Evolutionary conservation across 2,113 vertebrate species (phyloP).

Genomic region (Rhizomys pruinosus): DNA sequence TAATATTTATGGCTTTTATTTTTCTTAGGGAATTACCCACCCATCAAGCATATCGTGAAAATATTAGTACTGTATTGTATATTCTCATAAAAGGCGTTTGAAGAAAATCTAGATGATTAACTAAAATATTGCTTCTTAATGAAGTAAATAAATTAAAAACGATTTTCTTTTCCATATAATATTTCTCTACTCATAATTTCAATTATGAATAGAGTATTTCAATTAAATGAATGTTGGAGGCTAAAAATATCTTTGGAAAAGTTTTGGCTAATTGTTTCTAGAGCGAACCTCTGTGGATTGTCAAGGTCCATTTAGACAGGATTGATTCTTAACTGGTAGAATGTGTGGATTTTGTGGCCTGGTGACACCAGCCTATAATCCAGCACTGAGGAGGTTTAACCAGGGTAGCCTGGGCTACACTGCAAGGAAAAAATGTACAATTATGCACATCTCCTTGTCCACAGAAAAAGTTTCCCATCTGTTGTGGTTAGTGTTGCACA

Average conservation of each 20-base stretch:
- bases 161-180: slow-evolving; percentile 34
- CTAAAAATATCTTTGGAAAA: neutral
- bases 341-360: neutral
- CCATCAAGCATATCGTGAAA: slow-evolving; percentile 70
- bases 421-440: neutral
- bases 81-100: slow-evolving; percentile 24
- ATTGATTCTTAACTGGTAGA: neutral
- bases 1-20: slow-evolving; percentile 74
- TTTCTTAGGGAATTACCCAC: slow-evolving; percentile 73
- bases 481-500: too few relatives aligned
- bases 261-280: neutral
- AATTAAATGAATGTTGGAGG: slow-evolving; percentile 9
- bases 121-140: slow-evolving; percentile 20
- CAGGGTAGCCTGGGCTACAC: neutral
- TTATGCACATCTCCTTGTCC: neutral
- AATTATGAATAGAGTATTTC: too few relatives aligned
- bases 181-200: slow-evolving; percentile 8
- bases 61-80: slow-evolving; percentile 51
- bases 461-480: neutral
- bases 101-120: slow-evolving; percentile 51
- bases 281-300: neutral
- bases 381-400: neutral
- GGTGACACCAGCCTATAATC: neutral
- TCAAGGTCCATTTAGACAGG: neutral
- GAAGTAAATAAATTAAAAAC: slow-evolving; percentile 42